Evolutionary conservation across 2,797 vertebrate genomes (phyloP), one percentile per base, ranked within the genome.

Genomic region (Leptoclinus maculatus): DNA sequence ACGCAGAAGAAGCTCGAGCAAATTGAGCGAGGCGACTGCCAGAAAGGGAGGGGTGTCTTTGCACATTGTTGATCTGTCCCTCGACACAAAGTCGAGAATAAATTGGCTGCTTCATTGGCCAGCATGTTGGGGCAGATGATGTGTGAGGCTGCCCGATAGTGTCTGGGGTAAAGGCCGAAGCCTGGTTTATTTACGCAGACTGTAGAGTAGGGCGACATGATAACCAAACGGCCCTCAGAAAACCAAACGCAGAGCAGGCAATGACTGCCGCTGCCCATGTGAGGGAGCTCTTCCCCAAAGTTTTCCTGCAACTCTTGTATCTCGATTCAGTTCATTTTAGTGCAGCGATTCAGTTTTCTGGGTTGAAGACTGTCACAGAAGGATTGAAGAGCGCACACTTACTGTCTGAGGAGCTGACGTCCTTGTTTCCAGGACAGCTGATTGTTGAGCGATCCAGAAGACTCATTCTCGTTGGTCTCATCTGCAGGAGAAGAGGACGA

Each of bases 361-460:
- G 68, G 64, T 43, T 79, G 51, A 63, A 57, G 16, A 27, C 21
- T 0, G 27, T 34, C 58, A 54, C 34, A 38, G 16, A 66, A 29
- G 19, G 32, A 74, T 38, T 53, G 54, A 60, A 69, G 39, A 47
- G 1, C 34, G 63, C 57, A 47, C 66, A 96, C 98, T 97, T 93
- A 99, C 98, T 99, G 98, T 94, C 98, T 96, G 88, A 99, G 96
- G 76, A 99, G 96, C 84, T 99, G 98, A 2, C 97, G 96, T 66
- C 98, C 98, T 94, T 99, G 98, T 93, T 98, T 99, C 98, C 98
- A 99, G 92, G 97, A 98, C 94, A 99, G 95, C 90, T 99, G 98
- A 95, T 97, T 99, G 90, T 98, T 99, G 63, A 97, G 96, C 8
- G 95, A 93, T 93, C 96, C 91, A 92, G 97, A 84, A 91, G 89